phyloP scores from a whole-genome alignment of 2,797 vertebrate species.

The Ctenosaura bakeri region DNA sequence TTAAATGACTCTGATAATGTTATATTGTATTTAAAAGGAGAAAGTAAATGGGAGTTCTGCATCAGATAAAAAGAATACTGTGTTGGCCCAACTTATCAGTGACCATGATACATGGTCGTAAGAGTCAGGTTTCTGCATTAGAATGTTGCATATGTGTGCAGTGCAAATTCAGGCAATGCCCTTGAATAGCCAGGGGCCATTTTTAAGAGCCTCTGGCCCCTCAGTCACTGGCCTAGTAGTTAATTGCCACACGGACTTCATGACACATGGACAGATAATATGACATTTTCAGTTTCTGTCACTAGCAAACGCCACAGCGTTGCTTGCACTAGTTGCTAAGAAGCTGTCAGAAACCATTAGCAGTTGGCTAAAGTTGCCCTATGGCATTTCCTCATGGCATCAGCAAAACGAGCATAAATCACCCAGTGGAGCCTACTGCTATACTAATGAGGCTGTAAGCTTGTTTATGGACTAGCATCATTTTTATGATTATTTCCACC shows the following conservation, averaged over 20 bases:
- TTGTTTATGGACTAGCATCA: slow-evolving; percentile 92
- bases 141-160: slow-evolving; percentile 72
- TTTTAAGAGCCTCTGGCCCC: slow-evolving; percentile 94
- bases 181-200: slow-evolving; percentile 94
- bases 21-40: slow-evolving; percentile 80
- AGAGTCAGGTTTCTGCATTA: slow-evolving; percentile 71
- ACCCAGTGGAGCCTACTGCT: slow-evolving; percentile 91
- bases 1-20: slow-evolving; percentile 85
- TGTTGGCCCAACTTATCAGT: slow-evolving; percentile 39
- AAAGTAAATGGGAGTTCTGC: slow-evolving; percentile 66
- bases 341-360: slow-evolving; percentile 98
- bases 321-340: slow-evolving; percentile 94
- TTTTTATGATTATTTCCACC: slow-evolving; percentile 97
- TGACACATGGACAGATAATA: slow-evolving; percentile 91
- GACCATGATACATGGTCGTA: slow-evolving; percentile 40
- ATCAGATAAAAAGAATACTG: slow-evolving; percentile 46
- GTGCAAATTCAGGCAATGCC: slow-evolving; percentile 79
- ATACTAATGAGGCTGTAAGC: slow-evolving; percentile 96
- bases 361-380: slow-evolving; percentile 92
- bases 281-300: slow-evolving; percentile 93
- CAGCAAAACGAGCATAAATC: slow-evolving; percentile 91
- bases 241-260: slow-evolving; percentile 95
- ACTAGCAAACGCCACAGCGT: slow-evolving; percentile 86
- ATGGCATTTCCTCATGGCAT: slow-evolving; percentile 94
- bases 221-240: slow-evolving; percentile 95